Evolutionary conservation across 2,113 vertebrate species (phyloP), one percentile per base, ranked within the genome.

Genomic region (Bombycilla garrulus): DNA sequence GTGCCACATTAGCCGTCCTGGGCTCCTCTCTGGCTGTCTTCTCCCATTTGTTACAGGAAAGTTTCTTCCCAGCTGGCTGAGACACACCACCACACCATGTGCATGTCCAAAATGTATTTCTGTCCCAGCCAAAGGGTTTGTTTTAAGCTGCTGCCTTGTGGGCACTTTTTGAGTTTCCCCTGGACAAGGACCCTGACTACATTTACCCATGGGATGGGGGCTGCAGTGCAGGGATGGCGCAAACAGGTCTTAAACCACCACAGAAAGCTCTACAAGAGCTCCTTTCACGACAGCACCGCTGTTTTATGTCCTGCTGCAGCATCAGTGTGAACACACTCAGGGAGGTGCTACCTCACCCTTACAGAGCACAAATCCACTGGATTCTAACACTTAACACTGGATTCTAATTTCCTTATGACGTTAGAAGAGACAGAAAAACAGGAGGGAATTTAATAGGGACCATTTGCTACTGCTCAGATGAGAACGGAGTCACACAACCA

Each of bases 21-120:
- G 83, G 77, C 47, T 93, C 60, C 56, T 86, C 67, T 83, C 25
- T 0, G 1, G 9, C 47, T 65, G 8, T 2, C 81, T 67, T 62
- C 66, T 71, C 25, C 81, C 51, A 10, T 35, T 42, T 3, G 0
- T 15, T 67, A 57, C 33, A 35, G 69, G 28, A 69, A 86, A 88
- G 36, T 80, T 93, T 67, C 54, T 90, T 31, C 54, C 60, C 80
- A 62, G 58, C 35, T 57, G 45, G 42, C 50, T 81, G 67, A 83
- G 58, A 48, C 50, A 57, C 74, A 24, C 8, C 72, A 81, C 60
- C 64, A 77, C 80, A 40, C 1, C 2, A 40, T 6, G 58, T 15
- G 50, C 36, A 42, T 38, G 24, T 86, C 93, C 4, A 1, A 38
- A 22, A 62, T 50, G 64, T 51, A 70, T 94, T 96, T 86, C 60